A percentile compares a stretch with the other conserved stretches of the same genome.
These are phyloP conservation scores for Lagopus leucura DNA, from an alignment of 2,113 vertebrate genomes.

Conservation along the genomic window DNA sequence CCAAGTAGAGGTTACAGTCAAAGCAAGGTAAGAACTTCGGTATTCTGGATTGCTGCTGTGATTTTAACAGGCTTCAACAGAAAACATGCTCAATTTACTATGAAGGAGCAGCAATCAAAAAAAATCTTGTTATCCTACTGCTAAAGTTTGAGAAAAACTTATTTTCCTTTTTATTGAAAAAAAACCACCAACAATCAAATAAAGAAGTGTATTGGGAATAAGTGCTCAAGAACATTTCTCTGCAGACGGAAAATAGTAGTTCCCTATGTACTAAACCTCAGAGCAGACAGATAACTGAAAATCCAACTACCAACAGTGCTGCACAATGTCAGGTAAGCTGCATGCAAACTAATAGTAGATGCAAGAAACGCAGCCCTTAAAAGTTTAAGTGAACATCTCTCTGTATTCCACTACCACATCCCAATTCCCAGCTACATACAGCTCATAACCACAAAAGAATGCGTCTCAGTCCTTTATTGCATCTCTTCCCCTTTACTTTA, in stretches of 20 bases:
- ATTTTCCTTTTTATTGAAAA: not conserved
- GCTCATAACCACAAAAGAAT: not conserved
- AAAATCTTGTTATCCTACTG: not conserved
- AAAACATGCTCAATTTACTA: not conserved
- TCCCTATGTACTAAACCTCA: not conserved
- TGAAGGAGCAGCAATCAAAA: not conserved
- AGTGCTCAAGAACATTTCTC: not conserved
- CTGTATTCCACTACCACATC: not conserved
- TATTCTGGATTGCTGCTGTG: not conserved
- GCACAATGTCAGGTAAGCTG: not conserved
- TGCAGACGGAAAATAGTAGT: not conserved
- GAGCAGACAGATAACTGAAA: not conserved
- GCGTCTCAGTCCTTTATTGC: not conserved
- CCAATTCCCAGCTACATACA: not conserved
- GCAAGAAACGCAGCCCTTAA: not conserved
- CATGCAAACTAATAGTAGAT: not conserved
- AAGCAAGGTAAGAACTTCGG: not conserved
- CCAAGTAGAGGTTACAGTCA: not conserved
- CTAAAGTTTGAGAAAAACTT: not conserved
- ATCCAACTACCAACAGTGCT: not conserved
- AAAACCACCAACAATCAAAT: not conserved
- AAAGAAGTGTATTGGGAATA: not conserved
- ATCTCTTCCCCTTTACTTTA: not conserved
- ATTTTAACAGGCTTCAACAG: not conserved
- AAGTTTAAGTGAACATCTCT: not conserved